phyloP scores from a whole-genome alignment of 2,888 invertebrate species.

The Tromatobia lineatoria region DNA sequence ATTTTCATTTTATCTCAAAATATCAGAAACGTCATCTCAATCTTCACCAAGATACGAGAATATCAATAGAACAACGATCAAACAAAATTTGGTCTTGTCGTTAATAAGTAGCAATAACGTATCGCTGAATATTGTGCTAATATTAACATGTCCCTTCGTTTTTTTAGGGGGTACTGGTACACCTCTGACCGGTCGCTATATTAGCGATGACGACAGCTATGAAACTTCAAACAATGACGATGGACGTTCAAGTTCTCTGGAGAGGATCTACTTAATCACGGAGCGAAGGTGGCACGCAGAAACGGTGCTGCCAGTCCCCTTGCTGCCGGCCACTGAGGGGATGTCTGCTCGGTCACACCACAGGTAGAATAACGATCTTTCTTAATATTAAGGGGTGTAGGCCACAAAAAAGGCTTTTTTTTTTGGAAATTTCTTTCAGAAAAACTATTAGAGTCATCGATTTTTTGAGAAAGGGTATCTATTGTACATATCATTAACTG shows the following conservation, averaged over 20 bases:
- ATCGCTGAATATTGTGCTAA: background rate
- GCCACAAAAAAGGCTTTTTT: too few relatives aligned
- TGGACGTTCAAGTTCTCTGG: slow-evolving; percentile 74
- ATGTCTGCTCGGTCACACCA: slow-evolving; percentile 84
- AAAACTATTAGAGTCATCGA: too few relatives aligned
- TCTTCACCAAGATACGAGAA: too few relatives aligned
- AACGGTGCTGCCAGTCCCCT: slow-evolving; percentile 79
- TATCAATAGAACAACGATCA: too few relatives aligned
- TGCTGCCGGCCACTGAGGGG: slow-evolving; percentile 82
- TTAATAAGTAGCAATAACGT: too few relatives aligned
- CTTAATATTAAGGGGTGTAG: background rate
- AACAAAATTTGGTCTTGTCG: too few relatives aligned
- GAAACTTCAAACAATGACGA: slow-evolving; percentile 75
- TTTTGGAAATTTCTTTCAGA: too few relatives aligned
- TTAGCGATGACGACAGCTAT: slow-evolving; percentile 75
- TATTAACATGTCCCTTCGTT: background rate
- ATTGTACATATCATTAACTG: too few relatives aligned
- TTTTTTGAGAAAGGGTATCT: too few relatives aligned
- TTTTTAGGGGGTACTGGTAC: slow-evolving; percentile 77
- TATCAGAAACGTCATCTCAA: too few relatives aligned
- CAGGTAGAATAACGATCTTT: slow-evolving; percentile 76
- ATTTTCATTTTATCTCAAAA: too few relatives aligned
- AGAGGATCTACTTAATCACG: slow-evolving; percentile 78
- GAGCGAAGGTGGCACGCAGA: slow-evolving; percentile 81
- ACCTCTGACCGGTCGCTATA: slow-evolving; percentile 75